These are phyloP conservation scores for Myotis lucifugus DNA, from an alignment of 2,113 vertebrate genomes.

Conservation along the genomic window DNA sequence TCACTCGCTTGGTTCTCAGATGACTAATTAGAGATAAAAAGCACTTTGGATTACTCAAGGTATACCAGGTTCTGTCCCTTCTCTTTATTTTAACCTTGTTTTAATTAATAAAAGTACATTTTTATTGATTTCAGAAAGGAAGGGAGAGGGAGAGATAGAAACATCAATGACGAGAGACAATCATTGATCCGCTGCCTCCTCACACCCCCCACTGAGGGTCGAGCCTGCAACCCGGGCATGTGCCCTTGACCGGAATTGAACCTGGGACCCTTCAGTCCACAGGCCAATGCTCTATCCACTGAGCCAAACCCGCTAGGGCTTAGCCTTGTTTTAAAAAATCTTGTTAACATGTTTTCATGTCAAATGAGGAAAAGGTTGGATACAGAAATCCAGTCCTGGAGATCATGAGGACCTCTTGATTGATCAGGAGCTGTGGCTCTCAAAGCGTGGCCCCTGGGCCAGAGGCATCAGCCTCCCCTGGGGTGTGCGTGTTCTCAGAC, in stretches of 20 bases:
- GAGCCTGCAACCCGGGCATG: too few relatives aligned
- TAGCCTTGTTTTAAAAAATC: neutral
- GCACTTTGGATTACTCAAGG: neutral
- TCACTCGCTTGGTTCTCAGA: neutral
- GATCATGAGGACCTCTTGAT: neutral
- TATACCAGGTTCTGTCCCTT: neutral
- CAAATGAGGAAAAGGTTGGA: neutral
- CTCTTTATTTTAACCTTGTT: neutral
- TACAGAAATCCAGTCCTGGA: neutral
- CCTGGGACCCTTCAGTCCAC: too few relatives aligned
- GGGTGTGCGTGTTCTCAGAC: neutral
- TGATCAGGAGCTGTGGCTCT: neutral
- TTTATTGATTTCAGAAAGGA: too few relatives aligned
- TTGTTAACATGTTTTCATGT: neutral
- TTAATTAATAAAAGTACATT: neutral
- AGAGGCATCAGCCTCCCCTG: neutral
- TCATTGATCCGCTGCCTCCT: too few relatives aligned
- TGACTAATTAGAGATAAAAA: neutral
- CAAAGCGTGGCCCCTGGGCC: too few relatives aligned
- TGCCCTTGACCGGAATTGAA: too few relatives aligned
- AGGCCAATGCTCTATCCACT: too few relatives aligned
- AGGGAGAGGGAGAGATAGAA: too few relatives aligned
- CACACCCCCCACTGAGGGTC: too few relatives aligned
- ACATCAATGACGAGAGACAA: too few relatives aligned
- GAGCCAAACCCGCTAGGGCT: too few relatives aligned